Base-by-base conservation (phyloP, 2,113 vertebrate genomes). In the Fukomys damarensis region DNA sequence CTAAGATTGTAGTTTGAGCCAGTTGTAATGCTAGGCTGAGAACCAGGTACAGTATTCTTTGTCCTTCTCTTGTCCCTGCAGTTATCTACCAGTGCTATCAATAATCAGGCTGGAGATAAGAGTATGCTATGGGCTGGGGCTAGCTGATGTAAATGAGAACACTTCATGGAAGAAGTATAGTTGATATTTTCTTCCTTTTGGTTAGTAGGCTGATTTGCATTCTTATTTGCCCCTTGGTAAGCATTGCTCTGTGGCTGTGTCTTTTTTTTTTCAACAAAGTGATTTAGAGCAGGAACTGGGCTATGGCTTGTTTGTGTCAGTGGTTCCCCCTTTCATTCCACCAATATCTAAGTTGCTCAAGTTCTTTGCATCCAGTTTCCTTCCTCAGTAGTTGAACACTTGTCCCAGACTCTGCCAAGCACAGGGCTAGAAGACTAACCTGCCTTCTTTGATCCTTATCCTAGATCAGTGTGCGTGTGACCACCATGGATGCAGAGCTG, bases 401-500 rank as follows among this genome's bases (percentile, higher is more conserved):
- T 95, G 16, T 65, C 16, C 12, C 20, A 93, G 46, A n/a, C 32
- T 90, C 68, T 96, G 17, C 24, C 87, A 86, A 95, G 49, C 66
- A 70, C 12, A 56, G 22, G 92, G 30, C 20, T 38, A 95, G 30
- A 92, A 30, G 66, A 92, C 63, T 96, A 94, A 97, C 65, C 76
- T 89, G 12, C 13, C 22, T 92, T n/a, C 22, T 96, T 95, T 92
- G 54, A 94, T 98, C 83, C 83, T 98, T 90, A 82, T 98, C 79
- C 96, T 98, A 99, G 99, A 99, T 99, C 97, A 99, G 99, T 94
- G 99, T 99, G 79, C 99, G 99, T 89, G 99, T 99, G 94, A 99
- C 99, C 93, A 99, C 99, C 84, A 99, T 99, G 99, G 99, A 99
- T 77, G 99, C 99, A 95, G 99, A 99, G 98, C 98, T 99, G 99